Conservation (phyloP, 1,140 invertebrate species). For the Drosophila sucinea region DNA sequence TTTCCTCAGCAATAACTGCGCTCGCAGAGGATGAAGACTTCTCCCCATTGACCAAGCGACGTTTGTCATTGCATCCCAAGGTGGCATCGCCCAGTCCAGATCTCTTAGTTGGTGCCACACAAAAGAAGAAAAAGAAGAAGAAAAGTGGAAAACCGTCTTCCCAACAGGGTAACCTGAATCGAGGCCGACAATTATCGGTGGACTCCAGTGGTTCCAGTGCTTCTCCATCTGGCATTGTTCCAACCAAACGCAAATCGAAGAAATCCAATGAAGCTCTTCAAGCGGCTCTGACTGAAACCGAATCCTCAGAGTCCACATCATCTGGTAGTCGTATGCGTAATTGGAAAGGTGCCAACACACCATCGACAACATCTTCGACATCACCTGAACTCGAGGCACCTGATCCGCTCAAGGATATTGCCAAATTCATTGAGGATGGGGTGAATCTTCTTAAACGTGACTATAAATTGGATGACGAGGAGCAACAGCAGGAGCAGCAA, state of each 20-base stretch:
- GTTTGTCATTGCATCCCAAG: conserved; percentile 45
- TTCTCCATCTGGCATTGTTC: background rate
- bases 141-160: conserved; percentile 15
- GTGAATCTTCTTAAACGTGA: conserved; percentile 73
- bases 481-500: conserved; percentile 20
- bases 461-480: conserved; percentile 64
- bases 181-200: conserved; percentile 26
- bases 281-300: conserved; percentile 25
- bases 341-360: conserved; percentile 10
- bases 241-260: conserved; percentile 6
- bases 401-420: conserved; percentile 72
- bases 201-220: conserved; percentile 46
- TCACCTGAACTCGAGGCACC: conserved; percentile 43
- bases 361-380: conserved; percentile 6
- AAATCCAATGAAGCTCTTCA: conserved; percentile 27
- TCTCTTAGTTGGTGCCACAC: background rate
- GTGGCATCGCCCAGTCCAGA: conserved; percentile 20
- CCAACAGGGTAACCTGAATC: background rate
- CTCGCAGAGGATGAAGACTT: background rate
- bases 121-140: conserved; percentile 16
- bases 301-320: conserved; percentile 43
- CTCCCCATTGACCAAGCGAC: conserved; percentile 24
- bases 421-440: conserved; percentile 78
- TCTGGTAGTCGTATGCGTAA: conserved; percentile 27
- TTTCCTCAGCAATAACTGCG: conserved; percentile 32